Percentiles rank a stretch among this genome's conserved stretches.
phyloP scores from a whole-genome alignment of 2,113 vertebrate genomes.

The Nesogale talazaci region DNA sequence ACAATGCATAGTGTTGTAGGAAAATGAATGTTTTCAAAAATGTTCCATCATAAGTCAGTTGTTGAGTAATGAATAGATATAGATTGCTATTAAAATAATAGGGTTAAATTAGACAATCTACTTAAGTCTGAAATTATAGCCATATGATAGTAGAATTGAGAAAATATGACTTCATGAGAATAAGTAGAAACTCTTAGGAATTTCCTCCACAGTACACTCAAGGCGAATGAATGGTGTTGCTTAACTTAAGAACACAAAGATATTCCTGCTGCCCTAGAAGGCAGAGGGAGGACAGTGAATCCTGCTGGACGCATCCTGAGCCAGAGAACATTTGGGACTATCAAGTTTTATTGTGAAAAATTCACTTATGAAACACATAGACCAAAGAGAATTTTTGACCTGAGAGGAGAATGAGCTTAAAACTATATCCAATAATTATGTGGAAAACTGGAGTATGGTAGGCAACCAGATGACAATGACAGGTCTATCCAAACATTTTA shows the following conservation, averaged over 20 bases:
- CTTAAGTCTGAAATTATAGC: background rate
- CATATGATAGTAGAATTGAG: background rate
- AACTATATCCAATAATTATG: background rate
- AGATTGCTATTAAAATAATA: background rate
- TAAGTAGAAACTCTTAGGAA: background rate
- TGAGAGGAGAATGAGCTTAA: background rate
- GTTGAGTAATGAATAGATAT: background rate
- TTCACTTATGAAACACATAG: background rate
- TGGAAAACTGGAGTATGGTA: background rate
- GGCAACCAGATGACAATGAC: background rate
- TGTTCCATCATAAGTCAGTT: background rate
- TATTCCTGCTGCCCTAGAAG: background rate
- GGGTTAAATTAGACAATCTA: background rate
- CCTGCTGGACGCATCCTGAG: background rate
- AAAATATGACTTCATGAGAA: conserved; percentile 16
- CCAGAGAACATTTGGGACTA: background rate
- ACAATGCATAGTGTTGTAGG: background rate
- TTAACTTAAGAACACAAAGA: background rate
- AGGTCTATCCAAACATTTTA: background rate
- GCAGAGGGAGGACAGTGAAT: background rate
- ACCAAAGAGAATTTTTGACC: background rate
- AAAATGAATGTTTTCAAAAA: background rate
- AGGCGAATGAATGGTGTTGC: background rate
- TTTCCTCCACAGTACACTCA: background rate
- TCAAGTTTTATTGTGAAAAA: background rate